A percentile compares a stretch with the other conserved stretches of the same genome.
Conservation (phyloP, 1,140 invertebrate species). For the Scaptodrosophila lebanonensis region DNA sequence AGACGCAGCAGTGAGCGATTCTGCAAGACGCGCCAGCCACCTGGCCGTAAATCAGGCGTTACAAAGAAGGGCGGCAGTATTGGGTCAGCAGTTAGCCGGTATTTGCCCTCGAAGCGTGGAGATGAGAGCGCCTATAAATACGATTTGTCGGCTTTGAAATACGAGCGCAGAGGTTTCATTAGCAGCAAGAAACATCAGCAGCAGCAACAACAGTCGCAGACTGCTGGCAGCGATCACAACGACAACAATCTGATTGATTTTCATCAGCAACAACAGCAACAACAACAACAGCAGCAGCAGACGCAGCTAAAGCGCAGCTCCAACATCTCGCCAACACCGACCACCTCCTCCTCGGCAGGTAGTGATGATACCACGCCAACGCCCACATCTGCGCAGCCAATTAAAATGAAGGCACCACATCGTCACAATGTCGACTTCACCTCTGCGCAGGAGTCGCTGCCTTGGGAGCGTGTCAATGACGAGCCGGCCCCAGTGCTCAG, state of each 20-base stretch:
- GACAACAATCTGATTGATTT: slow-evolving; percentile 76
- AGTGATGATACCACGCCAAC: slow-evolving; percentile 62
- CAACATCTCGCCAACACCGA: slow-evolving; percentile 51
- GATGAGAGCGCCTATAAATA: slow-evolving; percentile 74
- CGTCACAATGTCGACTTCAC: slow-evolving; percentile 48
- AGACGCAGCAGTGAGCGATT: slow-evolving; percentile 74
- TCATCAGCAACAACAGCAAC: slow-evolving; percentile 44
- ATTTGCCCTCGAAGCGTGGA: slow-evolving; percentile 55
- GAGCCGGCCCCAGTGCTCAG: slow-evolving; percentile 71
- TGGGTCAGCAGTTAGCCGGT: slow-evolving; percentile 38
- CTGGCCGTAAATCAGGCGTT: slow-evolving; percentile 65
- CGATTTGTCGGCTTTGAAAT: slow-evolving; percentile 66
- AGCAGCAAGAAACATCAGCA: slow-evolving; percentile 64
- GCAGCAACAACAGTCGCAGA: slow-evolving; percentile 39
- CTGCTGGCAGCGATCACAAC: slow-evolving; percentile 57
- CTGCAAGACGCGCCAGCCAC: slow-evolving; percentile 71
- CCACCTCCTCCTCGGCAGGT: slow-evolving; percentile 59
- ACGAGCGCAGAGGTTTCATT: slow-evolving; percentile 72
- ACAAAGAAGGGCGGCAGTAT: slow-evolving; percentile 51
- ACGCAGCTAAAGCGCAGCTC: slow-evolving; percentile 40
- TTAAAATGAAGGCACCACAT: slow-evolving; percentile 47
- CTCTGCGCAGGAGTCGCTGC: slow-evolving; percentile 68
- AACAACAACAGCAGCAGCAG: slow-evolving; percentile 36
- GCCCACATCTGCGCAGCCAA: slow-evolving; percentile 30
- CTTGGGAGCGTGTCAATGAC: slow-evolving; percentile 68